Conservation (phyloP, 1,140 invertebrate genomes). For the Saxidomus purpurata region DNA sequence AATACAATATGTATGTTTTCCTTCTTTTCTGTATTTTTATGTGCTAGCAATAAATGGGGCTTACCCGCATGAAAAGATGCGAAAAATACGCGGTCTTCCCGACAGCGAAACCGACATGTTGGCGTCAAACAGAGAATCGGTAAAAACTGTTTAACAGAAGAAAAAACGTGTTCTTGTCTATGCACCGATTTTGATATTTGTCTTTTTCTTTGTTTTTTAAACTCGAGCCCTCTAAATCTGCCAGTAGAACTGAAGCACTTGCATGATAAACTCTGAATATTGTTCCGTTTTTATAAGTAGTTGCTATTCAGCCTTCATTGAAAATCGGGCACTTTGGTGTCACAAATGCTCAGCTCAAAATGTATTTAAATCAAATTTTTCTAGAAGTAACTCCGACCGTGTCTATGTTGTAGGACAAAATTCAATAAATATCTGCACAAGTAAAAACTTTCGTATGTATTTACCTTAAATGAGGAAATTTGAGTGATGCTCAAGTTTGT, state of each 20-base stretch:
- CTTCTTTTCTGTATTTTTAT: constrained; percentile 69
- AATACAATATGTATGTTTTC: constrained; percentile 62
- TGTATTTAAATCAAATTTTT: too few relatives aligned
- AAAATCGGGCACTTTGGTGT: too few relatives aligned
- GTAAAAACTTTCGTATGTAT: too few relatives aligned
- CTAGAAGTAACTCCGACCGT: too few relatives aligned
- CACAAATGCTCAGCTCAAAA: too few relatives aligned
- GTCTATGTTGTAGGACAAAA: too few relatives aligned
- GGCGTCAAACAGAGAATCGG: constrained; percentile 30
- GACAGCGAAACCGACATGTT: neutral
- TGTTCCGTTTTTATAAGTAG: too few relatives aligned
- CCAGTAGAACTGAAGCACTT: neutral
- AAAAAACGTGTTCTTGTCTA: neutral
- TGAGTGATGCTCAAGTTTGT: too few relatives aligned
- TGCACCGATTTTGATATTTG: neutral
- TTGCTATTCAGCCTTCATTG: too few relatives aligned
- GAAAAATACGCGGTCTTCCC: constrained; percentile 26
- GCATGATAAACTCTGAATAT: too few relatives aligned
- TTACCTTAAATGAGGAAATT: too few relatives aligned
- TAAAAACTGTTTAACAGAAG: constrained; percentile 52
- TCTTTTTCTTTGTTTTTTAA: neutral
- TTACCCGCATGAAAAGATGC: constrained; percentile 39
- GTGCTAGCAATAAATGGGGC: constrained; percentile 60
- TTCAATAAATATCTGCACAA: too few relatives aligned
- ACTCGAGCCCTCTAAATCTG: constrained; percentile 12